Percentiles rank a stretch among this genome's conserved stretches.
These are phyloP conservation scores for Brachystomella parvula DNA, from an alignment of 1,140 invertebrate species.

Conservation along the genomic window DNA sequence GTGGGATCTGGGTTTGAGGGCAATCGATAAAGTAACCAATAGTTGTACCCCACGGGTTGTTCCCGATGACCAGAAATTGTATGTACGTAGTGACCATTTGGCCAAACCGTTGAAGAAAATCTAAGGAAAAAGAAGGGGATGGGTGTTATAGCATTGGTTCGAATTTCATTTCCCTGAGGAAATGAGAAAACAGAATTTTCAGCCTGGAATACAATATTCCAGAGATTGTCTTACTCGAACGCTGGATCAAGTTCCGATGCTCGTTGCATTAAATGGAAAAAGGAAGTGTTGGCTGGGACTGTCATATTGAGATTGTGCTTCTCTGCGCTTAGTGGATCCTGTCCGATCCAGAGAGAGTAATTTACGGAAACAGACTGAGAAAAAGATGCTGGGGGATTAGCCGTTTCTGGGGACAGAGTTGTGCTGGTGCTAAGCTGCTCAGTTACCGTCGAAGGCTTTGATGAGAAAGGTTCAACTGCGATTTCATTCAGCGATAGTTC, in stretches of 20 bases:
- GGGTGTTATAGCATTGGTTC: no score
- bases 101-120: slow-evolving; percentile 75
- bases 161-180: neutral
- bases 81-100: slow-evolving; percentile 81
- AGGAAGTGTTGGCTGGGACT: slow-evolving; percentile 64
- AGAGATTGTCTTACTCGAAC: slow-evolving; percentile 41
- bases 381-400: neutral
- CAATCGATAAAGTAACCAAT: slow-evolving; percentile 74
- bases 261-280: slow-evolving; percentile 74
- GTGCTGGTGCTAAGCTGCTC: no score
- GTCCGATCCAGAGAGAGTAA: slow-evolving; percentile 76
- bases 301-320: slow-evolving; percentile 60
- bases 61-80: slow-evolving; percentile 76
- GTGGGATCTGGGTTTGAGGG: slow-evolving; percentile 63
- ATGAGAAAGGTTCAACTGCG: neutral
- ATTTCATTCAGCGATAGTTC: neutral
- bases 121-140: slow-evolving; percentile 47
- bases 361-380: slow-evolving; percentile 53
- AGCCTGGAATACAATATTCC: neutral
- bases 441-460: neutral
- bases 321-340: slow-evolving; percentile 59
- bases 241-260: slow-evolving; percentile 61
- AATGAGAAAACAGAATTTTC: neutral
- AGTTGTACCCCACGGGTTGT: slow-evolving; percentile 76
- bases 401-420: neutral